Percentiles rank a stretch among this genome's conserved stretches.
phyloP scores from a whole-genome alignment of 2,888 invertebrate species.

The Prenolepis imparis region DNA sequence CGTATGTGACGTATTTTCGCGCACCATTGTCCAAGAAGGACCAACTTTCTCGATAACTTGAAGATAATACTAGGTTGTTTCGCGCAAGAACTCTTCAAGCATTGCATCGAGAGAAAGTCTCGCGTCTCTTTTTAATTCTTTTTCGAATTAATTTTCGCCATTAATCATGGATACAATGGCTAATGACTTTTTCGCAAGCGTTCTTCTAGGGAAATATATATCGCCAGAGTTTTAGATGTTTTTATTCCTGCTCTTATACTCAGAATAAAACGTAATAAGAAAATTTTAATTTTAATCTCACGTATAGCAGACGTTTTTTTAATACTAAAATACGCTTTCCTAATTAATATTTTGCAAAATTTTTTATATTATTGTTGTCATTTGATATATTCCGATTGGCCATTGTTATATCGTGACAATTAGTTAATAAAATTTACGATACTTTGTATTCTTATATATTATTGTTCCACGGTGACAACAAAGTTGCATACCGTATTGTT shows the following conservation, averaged over 20 bases:
- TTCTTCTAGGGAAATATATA: background rate
- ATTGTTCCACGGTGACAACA: conserved; percentile 30
- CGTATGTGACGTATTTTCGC: conserved; percentile 57
- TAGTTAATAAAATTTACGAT: conserved; percentile 42
- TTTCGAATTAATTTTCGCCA: conserved; percentile 19
- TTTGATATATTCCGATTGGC: conserved; percentile 19
- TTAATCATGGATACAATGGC: conserved; percentile 11
- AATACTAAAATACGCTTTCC: background rate
- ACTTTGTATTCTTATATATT: conserved; percentile 38
- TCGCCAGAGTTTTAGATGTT: background rate
- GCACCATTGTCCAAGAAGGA: conserved; percentile 55
- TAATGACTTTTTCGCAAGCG: background rate
- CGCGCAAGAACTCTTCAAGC: background rate
- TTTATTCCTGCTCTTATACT: background rate
- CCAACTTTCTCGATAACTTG: conserved; percentile 31
- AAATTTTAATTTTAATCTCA: conserved; percentile 9
- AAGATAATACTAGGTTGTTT: conserved; percentile 11
- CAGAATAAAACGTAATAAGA: background rate
- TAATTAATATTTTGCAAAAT: conserved; percentile 14
- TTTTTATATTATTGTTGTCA: conserved; percentile 6
- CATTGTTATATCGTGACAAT: conserved; percentile 38
- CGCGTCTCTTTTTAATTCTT: background rate
- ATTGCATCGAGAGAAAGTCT: background rate
- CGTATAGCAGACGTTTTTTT: background rate
- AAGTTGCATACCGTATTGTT: conserved; percentile 27